phyloP scores from a whole-genome alignment of 2,113 vertebrate genomes.

The Eretmochelys imbricata region DNA sequence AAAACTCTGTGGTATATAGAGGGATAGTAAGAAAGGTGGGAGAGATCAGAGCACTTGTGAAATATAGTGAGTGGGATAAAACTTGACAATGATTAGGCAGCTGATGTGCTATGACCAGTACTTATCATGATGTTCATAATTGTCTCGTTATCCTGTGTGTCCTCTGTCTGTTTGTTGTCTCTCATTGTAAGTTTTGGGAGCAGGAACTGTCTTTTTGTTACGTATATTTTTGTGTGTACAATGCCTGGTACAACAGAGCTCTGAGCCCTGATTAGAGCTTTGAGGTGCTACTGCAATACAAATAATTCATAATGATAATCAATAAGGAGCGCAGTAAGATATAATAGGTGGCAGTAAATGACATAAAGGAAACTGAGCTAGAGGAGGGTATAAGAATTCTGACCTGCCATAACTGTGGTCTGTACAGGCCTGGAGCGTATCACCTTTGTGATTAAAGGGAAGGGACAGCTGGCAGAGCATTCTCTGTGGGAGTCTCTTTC shows the following conservation, averaged over 20 bases:
- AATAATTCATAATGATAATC: rapidly evolving
- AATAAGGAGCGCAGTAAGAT: neutral
- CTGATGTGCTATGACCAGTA: neutral
- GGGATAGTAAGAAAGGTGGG: neutral
- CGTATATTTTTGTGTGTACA: neutral
- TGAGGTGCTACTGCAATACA: neutral
- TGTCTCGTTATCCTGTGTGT: neutral
- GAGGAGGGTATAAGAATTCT: neutral
- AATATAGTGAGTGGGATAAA: neutral
- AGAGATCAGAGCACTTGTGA: neutral
- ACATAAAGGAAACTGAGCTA: neutral
- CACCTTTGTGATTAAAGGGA: too few relatives aligned
- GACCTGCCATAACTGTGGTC: neutral
- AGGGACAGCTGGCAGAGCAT: too few relatives aligned
- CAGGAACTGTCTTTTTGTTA: neutral
- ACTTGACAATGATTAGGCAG: neutral
- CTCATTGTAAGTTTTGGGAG: rapidly evolving
- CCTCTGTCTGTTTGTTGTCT: neutral
- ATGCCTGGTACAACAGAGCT: neutral
- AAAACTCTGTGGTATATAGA: neutral
- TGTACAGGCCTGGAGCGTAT: neutral
- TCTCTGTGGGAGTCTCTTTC: too few relatives aligned
- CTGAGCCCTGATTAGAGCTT: neutral
- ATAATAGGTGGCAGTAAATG: neutral
- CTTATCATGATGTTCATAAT: neutral